Base-by-base conservation (phyloP, 2,113 vertebrate genomes). In the Rhizomys pruinosus region DNA sequence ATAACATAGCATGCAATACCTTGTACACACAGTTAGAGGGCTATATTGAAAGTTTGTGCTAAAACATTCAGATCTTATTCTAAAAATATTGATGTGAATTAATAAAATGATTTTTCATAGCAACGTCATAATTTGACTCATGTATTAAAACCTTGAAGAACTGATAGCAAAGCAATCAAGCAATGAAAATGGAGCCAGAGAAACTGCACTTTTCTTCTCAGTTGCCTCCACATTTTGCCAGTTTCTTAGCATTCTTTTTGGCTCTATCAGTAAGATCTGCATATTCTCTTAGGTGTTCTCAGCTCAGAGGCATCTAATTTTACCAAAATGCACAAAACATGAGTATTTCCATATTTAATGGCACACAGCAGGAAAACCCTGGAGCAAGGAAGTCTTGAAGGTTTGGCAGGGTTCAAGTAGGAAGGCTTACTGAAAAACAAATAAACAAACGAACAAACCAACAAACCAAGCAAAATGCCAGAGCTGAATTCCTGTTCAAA, bases 311-410 rank as follows among this genome's bases (percentile, higher is more conserved):
- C 71, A 39, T 69, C 74, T 73, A 86, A 89, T 94, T 95, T 90
- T 80, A 92, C 84, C 32, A 74, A 55, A 96, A 91, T 86, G 63
- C 34, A 84, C 87, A 94, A 94, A 94, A 68, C 72, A n/a, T 63
- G 90, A 95, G n/a, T 80, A 96, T 92, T 94, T 96, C 92, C 93
- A 94, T 95, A 84, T 88, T 96, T 97, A 92, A 94, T 89, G 74
- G 71, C 42, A 84, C 73, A 69, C 59, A 92, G 91, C 64, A 91
- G 87, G 82, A 91, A 92, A 90, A 34, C 12, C 94, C 69, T 78
- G 81, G 73, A 94, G 94, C 93, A 82, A 77, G n/a, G 17, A 88
- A 69, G 42, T 47, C 32, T n/a, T 92, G 89, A 80, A 69, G 23
- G 68, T 64, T 42, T 0, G 39, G 69, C 95, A 91, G 87, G 25